Percentiles rank a stretch among this genome's conserved stretches.
phyloP scores from a whole-genome alignment of 1,140 invertebrate species.

The Melipona quadrifasciata region DNA sequence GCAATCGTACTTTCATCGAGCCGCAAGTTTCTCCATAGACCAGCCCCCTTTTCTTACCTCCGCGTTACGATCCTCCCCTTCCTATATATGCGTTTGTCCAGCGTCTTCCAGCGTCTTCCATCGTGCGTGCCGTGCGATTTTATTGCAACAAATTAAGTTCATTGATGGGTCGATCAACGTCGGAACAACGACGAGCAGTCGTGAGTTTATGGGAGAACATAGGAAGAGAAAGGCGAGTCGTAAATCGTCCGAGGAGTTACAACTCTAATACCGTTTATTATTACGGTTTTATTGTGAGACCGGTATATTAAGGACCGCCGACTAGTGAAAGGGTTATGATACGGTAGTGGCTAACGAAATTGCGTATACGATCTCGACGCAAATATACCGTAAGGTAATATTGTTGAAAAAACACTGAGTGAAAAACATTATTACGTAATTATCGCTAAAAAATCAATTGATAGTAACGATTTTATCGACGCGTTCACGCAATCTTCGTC shows the following conservation, averaged over 20 bases:
- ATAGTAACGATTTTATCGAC: no score
- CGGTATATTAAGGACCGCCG: background rate
- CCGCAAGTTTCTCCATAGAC: conserved; percentile 30
- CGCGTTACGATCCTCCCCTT: conserved; percentile 12
- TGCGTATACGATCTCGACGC: no score
- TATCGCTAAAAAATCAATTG: no score
- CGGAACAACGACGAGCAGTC: no score
- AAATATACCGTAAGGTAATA: no score
- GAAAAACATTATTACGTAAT: no score
- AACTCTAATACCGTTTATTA: conserved; percentile 31
- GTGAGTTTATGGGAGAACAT: no score
- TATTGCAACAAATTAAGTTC: conserved; percentile 47
- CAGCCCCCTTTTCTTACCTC: conserved; percentile 15
- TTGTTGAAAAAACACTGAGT: no score
- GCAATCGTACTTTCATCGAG: conserved; percentile 57
- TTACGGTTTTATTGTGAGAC: conserved; percentile 28
- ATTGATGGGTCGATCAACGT: conserved; percentile 2
- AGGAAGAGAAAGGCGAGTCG: background rate
- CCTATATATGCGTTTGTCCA: conserved; percentile 35
- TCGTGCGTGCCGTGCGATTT: conserved; percentile 47
- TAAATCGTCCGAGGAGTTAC: conserved; percentile 1
- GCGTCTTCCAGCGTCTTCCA: background rate
- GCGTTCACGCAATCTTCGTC: no score
- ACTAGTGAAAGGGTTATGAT: conserved; percentile 18
- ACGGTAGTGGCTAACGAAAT: background rate